Evolutionary conservation across 2,113 vertebrate genomes (phyloP).

Genomic region (Vulpes vulpes): DNA sequence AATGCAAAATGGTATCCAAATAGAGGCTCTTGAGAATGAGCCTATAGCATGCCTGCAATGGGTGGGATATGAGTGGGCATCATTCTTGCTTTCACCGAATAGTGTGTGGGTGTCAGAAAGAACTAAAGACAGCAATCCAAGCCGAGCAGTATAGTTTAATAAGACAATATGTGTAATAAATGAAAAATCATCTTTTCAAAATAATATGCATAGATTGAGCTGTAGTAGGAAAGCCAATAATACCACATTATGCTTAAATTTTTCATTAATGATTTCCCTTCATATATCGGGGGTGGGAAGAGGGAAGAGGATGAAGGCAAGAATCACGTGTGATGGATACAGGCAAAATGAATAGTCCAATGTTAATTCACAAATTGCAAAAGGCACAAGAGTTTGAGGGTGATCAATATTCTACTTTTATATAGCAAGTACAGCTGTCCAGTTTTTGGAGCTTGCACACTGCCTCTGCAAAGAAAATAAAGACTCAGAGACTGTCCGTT

Average conservation of each 20-base stretch:
- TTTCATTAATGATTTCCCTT: neutral
- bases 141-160: neutral
- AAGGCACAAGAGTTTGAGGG: neutral
- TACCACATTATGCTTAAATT: neutral
- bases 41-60: rapidly evolving
- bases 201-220: neutral
- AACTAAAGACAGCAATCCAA: neutral
- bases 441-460: constrained; percentile 34
- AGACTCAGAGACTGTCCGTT: constrained; percentile 30
- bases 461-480: constrained; percentile 40
- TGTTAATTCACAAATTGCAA: neutral
- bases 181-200: neutral
- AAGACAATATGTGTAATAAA: neutral
- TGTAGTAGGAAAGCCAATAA: neutral
- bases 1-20: neutral
- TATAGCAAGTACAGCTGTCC: constrained; percentile 33
- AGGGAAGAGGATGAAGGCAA: neutral
- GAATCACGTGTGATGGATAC: neutral
- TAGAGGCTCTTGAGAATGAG: neutral
- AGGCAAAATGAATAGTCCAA: neutral
- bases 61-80: neutral
- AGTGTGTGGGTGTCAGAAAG: neutral
- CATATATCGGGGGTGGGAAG: neutral
- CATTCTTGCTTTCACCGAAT: neutral
- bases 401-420: constrained; percentile 23